phyloP scores from a whole-genome alignment of 1,140 invertebrate genomes.

The Drosophila carrolli region DNA sequence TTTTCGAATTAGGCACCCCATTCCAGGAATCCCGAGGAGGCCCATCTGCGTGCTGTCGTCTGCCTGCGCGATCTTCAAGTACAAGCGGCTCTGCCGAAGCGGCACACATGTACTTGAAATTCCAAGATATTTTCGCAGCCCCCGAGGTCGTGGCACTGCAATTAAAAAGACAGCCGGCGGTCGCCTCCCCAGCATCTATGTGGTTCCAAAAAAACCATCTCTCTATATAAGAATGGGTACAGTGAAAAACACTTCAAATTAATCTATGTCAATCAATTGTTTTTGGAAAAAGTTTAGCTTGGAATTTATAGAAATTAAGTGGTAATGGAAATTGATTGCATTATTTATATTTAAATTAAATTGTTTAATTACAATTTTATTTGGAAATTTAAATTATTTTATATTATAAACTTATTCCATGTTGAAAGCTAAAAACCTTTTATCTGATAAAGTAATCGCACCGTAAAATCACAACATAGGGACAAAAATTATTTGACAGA shows the following conservation, averaged over 20 bases:
- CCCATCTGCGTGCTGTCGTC: conserved; percentile 50
- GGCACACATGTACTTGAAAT: conserved; percentile 75
- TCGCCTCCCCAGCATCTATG: conserved; percentile 43
- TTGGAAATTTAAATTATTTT: too few species aligned
- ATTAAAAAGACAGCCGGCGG: conserved; percentile 76
- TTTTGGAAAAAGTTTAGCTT: too few species aligned
- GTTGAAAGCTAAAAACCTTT: too few species aligned
- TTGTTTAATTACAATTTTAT: too few species aligned
- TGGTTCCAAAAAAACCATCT: conserved; percentile 60
- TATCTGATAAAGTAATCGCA: too few species aligned
- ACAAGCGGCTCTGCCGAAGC: conserved; percentile 19
- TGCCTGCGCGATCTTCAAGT: conserved; percentile 54
- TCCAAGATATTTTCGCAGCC: conserved; percentile 79
- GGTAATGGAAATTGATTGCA: too few species aligned
- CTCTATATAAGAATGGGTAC: conserved; percentile 21
- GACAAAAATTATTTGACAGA: too few species aligned
- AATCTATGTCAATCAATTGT: neutral
- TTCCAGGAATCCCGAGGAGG: conserved; percentile 51
- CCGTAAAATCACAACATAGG: too few species aligned
- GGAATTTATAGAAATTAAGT: too few species aligned
- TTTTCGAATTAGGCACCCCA: conserved; percentile 43
- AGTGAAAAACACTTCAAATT: neutral
- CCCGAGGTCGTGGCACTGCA: conserved; percentile 75
- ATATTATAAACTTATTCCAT: too few species aligned
- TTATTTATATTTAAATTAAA: too few species aligned